Base-by-base conservation (phyloP, 2,888 invertebrate genomes). In the Fissipunctia ypsillon region DNA sequence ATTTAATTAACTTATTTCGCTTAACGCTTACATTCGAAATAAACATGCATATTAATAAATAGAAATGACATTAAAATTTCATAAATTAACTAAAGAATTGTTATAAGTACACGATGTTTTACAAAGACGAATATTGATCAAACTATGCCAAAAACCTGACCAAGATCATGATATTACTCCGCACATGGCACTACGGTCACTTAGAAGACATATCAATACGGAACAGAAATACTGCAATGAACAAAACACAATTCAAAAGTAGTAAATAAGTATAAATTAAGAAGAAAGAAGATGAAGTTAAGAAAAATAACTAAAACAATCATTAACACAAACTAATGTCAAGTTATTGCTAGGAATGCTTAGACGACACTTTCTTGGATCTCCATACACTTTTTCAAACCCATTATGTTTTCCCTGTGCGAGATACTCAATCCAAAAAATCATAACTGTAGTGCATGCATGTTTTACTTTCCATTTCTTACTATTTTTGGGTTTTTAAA, bases 1-100 rank as follows among this genome's bases (percentile, higher is more conserved):
- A 78, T 83, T 77, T 76, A 76, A 81, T 64, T 78, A 70, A 50
- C 31, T 63, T 77, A 61, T 38, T 35, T 25, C 2, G n/a, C 19
- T 25, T 54, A 54, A n/a, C 48, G 0, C 68, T 28, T 52, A 60
- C n/a, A 28, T 14, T 52, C 3, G 1, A 78, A 63, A 61, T 43
- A 28, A 61, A 35, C 64, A 57, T 52, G 16, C 28, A 10, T 54
- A 52, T 25, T 25, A 25, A 45, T 25, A 41, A 3, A 56, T 35
- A 43, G 14, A 16, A 25, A 3, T 16, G n/a, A 45, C 14, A 43
- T 19, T 22, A 2, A 22, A 10, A 28, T 28, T 45, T n/a, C 16
- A 31, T 25, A 52, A 73, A 35, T 35, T 3, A 31, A 43, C 7
- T 52, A 12, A 50, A 10, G 0, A 28, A 43, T 43, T 35, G 3